phyloP scores from a whole-genome alignment of 1,140 invertebrate genomes.

The Theocolax elegans region DNA sequence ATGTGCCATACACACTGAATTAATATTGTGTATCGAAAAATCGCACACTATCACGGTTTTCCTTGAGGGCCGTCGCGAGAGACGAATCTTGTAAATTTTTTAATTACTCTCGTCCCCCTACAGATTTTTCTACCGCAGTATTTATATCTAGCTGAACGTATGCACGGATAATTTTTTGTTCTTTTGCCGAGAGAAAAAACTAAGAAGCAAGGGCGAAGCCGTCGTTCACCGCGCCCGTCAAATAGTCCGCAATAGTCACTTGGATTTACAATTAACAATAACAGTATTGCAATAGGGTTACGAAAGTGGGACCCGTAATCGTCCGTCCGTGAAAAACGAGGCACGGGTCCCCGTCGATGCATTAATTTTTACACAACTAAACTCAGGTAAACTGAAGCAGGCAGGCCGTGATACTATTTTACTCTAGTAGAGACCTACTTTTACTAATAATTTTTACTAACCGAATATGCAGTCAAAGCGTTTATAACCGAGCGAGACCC shows the following conservation, averaged over 20 bases:
- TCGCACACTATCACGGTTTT: too few relatives aligned
- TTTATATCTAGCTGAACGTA: constrained; percentile 64
- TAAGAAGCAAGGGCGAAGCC: constrained; percentile 30
- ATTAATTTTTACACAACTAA: constrained; percentile 56
- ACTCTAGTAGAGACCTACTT: constrained; percentile 55
- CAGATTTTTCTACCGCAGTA: constrained; percentile 64
- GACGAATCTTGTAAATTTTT: too few relatives aligned
- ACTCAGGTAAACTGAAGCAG: constrained; percentile 68
- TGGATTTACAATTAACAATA: constrained; percentile 62
- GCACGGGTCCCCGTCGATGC: too few relatives aligned
- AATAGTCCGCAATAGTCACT: constrained; percentile 67
- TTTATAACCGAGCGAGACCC: constrained; percentile 11
- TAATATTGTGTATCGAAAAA: too few relatives aligned
- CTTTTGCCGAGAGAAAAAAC: too few relatives aligned
- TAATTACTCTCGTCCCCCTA: too few relatives aligned
- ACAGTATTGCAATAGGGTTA: constrained; percentile 67
- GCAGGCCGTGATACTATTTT: constrained; percentile 66
- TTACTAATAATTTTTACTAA: constrained; percentile 19
- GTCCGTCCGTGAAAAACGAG: constrained; percentile 5
- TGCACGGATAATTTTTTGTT: constrained; percentile 49
- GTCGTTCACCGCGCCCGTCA: constrained; percentile 37
- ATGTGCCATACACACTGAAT: too few relatives aligned
- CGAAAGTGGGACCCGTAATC: neutral
- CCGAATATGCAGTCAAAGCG: constrained; percentile 8
- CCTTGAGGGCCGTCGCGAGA: too few relatives aligned